A percentile compares a stretch with the other conserved stretches of the same genome.
phyloP scores from a whole-genome alignment of 2,113 vertebrate species.

The Hyaena hyaena region DNA sequence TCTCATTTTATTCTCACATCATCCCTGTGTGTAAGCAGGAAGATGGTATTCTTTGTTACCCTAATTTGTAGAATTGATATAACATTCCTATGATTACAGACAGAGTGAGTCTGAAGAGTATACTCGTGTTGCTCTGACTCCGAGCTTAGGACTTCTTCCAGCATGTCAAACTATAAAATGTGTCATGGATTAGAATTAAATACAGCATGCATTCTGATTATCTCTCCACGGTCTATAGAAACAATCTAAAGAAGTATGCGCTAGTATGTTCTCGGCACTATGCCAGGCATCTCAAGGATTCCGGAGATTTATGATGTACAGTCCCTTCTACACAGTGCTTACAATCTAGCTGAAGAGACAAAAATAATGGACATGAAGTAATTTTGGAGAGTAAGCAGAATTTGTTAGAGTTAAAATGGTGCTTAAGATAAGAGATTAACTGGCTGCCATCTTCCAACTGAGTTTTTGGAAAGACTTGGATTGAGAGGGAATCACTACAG shows the following conservation, averaged over 20 bases:
- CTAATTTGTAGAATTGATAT: neutral
- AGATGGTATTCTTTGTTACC: constrained; percentile 45
- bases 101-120: neutral
- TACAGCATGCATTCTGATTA: neutral
- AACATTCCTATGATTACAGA: neutral
- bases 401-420: neutral
- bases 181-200: constrained; percentile 14
- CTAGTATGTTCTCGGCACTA: neutral
- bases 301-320: neutral
- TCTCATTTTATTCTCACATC: constrained; percentile 50
- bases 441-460: constrained; percentile 8
- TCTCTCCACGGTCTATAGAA: neutral
- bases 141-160: constrained; percentile 18
- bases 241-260: neutral
- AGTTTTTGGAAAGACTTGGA: neutral
- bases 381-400: neutral
- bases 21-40: neutral
- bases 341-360: neutral
- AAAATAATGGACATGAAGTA: neutral
- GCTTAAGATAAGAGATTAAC: constrained; percentile 47
- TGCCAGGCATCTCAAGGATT: neutral
- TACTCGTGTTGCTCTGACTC: constrained; percentile 4
- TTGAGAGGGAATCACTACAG: neutral
- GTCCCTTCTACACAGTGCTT: neutral
- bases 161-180: constrained; percentile 24